Conservation (phyloP, 1,140 invertebrate genomes). For the Leptoteleia sp. region DNA sequence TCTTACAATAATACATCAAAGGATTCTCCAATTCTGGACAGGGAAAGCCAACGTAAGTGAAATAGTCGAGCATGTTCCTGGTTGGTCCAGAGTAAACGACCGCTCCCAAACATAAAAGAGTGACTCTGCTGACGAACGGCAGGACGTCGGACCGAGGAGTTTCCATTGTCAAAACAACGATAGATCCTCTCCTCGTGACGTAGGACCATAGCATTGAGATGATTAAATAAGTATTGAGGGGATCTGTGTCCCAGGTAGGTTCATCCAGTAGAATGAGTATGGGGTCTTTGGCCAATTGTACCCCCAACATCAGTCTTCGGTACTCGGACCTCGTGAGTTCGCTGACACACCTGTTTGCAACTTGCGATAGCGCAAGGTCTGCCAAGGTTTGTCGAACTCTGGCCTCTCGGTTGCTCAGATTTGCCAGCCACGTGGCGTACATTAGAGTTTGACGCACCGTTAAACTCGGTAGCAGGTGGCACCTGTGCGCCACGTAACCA, state of each 20-base stretch:
- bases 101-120: conserved; percentile 91
- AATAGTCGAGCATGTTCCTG: conserved; percentile 94
- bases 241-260: conserved; percentile 94
- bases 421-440: conserved; percentile 85
- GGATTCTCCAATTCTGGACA: conserved; percentile 96
- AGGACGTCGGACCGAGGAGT: conserved; percentile 96
- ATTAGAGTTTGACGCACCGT: conserved; percentile 92
- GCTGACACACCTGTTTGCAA: conserved; percentile 90
- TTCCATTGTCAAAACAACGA: conserved; percentile 94
- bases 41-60: conserved; percentile 94
- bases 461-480: conserved; percentile 90
- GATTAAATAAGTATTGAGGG: conserved; percentile 94
- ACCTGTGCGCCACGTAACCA: conserved; percentile 91
- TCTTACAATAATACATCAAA: conserved; percentile 95
- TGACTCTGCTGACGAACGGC: conserved; percentile 92
- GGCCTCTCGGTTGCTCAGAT: conserved; percentile 74
- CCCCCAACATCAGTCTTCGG: conserved; percentile 90
- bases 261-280: conserved; percentile 92
- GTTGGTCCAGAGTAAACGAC: conserved; percentile 95
- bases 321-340: conserved; percentile 92
- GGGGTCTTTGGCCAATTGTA: conserved; percentile 94
- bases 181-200: conserved; percentile 93
- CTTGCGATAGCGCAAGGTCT: conserved; percentile 93
- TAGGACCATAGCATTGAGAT: conserved; percentile 96
- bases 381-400: conserved; percentile 90